These are phyloP conservation scores for Phrynocephalus guinanensis DNA, from an alignment of 2,797 vertebrate species.

Conservation along the genomic window DNA sequence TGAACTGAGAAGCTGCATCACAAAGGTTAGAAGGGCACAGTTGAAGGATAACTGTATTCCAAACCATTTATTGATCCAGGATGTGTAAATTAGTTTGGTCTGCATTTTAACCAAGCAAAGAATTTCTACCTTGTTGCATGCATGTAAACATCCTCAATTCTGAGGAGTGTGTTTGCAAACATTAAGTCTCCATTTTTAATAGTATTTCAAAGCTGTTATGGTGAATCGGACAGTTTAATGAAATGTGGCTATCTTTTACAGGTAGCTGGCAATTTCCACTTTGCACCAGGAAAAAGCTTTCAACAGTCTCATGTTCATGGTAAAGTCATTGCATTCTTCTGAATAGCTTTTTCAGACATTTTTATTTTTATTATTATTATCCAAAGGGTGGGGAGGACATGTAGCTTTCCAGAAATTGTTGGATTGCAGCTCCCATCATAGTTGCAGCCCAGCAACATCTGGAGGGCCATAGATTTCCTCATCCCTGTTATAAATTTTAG, in stretches of 20 bases:
- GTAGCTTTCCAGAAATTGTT: neutral
- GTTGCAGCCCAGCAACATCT: neutral
- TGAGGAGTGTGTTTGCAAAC: neutral
- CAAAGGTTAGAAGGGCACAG: neutral
- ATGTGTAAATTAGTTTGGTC: neutral
- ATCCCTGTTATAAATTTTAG: neutral
- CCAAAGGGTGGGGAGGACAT: neutral
- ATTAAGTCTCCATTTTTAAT: neutral
- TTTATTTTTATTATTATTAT: neutral
- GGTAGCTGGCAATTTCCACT: constrained; percentile 99
- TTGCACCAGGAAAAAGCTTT: constrained; percentile 98
- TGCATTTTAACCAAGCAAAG: neutral
- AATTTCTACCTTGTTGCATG: neutral
- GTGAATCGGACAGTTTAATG: constrained; percentile 19
- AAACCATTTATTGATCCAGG: neutral
- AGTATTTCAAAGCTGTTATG: neutral
- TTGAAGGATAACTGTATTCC: neutral
- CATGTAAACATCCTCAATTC: neutral
- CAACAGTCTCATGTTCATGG: constrained; percentile 98
- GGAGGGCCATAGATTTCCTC: neutral
- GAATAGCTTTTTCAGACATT: constrained; percentile 27
- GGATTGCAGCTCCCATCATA: neutral
- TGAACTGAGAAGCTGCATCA: neutral
- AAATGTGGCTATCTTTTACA: constrained; percentile 67
- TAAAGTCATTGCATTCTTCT: constrained; percentile 72